Evolutionary conservation across 2,113 vertebrate genomes (phyloP).

Genomic region (Tamias sibiricus): DNA sequence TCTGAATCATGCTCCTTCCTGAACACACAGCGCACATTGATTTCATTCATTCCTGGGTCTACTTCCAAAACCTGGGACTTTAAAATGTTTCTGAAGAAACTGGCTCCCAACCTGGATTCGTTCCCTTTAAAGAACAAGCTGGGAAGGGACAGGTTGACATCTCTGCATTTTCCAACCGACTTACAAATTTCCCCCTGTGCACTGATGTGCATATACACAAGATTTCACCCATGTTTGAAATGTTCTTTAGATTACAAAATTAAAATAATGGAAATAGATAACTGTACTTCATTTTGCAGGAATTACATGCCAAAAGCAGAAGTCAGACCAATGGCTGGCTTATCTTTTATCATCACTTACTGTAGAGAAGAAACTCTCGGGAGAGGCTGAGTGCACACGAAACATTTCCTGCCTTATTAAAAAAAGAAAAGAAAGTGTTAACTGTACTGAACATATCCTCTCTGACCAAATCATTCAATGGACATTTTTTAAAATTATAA

Average conservation of each 20-base stretch:
- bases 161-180: constrained; percentile 38
- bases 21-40: constrained; percentile 56
- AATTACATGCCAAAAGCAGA: constrained; percentile 1
- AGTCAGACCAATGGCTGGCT: not conserved
- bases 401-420: constrained; percentile 95
- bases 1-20: not conserved
- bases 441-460: not conserved
- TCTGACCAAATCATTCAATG: constrained; percentile 27
- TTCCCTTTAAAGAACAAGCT: not conserved
- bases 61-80: constrained; percentile 25
- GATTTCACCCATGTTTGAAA: constrained; percentile 44
- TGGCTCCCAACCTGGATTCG: not conserved
- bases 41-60: not conserved
- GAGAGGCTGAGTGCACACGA: constrained; percentile 93
- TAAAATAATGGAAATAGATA: constrained; percentile 23
- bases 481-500: not conserved
- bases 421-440: constrained; percentile 52
- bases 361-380: constrained; percentile 92
- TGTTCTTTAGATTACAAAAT: constrained; percentile 18
- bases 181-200: not conserved
- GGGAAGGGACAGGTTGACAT: not conserved
- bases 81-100: constrained; percentile 58
- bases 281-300: not conserved
- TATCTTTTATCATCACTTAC: constrained; percentile 84
- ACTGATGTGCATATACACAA: not conserved